These are phyloP conservation scores for Anguilla obscura DNA, from an alignment of 2,797 vertebrate genomes.

Conservation along the genomic window DNA sequence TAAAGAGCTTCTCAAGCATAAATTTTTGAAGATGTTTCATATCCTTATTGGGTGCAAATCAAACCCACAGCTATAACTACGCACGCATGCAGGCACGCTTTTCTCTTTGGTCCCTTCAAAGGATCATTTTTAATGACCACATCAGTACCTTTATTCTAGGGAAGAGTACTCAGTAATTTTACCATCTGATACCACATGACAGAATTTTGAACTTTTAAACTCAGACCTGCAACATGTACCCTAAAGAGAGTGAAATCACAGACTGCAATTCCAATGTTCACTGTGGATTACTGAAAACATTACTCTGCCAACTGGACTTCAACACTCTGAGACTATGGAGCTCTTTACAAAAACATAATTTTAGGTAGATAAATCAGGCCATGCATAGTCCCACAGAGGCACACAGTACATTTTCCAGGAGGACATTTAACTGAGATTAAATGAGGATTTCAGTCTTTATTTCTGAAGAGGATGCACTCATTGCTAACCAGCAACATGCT, in stretches of 20 bases:
- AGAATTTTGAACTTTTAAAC: constrained; percentile 1
- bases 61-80: not conserved
- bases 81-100: not conserved
- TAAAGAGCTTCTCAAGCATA: not conserved
- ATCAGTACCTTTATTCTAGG: not conserved
- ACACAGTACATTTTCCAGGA: not conserved
- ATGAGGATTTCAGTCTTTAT: not conserved
- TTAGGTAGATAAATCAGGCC: not conserved
- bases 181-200: not conserved
- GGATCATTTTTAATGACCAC: not conserved
- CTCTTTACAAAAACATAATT: not conserved
- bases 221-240: not conserved
- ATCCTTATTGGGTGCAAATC: not conserved
- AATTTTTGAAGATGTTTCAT: not conserved
- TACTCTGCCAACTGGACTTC: not conserved
- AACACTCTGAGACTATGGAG: not conserved
- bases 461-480: not conserved
- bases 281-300: not conserved
- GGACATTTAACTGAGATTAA: not conserved
- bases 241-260: not conserved
- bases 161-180: not conserved
- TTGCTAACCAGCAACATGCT: not conserved
- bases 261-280: not conserved
- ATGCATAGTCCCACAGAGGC: not conserved
- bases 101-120: not conserved